These are phyloP conservation scores for Lordiphosa andalusiaca DNA, from an alignment of 2,888 invertebrate species.

Conservation along the genomic window DNA sequence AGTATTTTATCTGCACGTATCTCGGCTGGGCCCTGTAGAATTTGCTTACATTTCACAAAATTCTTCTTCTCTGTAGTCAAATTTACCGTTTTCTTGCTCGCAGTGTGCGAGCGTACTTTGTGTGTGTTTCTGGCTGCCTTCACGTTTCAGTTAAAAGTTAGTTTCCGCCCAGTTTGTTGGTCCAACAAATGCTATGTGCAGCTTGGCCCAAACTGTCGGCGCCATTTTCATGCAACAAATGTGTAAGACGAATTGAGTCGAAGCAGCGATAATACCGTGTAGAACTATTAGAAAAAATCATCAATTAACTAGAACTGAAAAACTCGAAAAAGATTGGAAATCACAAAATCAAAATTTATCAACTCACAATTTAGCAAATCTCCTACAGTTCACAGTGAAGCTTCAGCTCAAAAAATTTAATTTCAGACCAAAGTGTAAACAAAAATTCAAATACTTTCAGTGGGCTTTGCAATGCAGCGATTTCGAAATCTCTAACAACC, in stretches of 20 bases:
- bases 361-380: no score
- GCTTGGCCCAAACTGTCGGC: constrained; percentile 20
- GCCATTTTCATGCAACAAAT: constrained; percentile 5
- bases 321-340: no score
- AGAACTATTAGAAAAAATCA: no score
- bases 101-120: constrained; percentile 13
- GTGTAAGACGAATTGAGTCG: neutral
- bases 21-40: constrained; percentile 27
- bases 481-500: no score
- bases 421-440: no score
- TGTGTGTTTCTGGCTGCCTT: constrained; percentile 13
- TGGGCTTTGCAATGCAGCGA: no score
- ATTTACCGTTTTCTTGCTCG: constrained; percentile 12
- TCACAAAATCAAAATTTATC: no score
- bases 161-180: constrained; percentile 37
- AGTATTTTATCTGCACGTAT: constrained; percentile 16
- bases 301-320: no score
- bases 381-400: no score
- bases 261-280: neutral
- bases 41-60: constrained; percentile 62
- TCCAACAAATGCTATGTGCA: constrained; percentile 31
- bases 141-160: constrained; percentile 38
- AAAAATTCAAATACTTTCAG: no score
- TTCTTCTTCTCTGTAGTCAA: constrained; percentile 25
- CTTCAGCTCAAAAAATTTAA: no score